These are phyloP conservation scores for Pampus argenteus DNA, from an alignment of 2,797 vertebrate species.

Conservation along the genomic window DNA sequence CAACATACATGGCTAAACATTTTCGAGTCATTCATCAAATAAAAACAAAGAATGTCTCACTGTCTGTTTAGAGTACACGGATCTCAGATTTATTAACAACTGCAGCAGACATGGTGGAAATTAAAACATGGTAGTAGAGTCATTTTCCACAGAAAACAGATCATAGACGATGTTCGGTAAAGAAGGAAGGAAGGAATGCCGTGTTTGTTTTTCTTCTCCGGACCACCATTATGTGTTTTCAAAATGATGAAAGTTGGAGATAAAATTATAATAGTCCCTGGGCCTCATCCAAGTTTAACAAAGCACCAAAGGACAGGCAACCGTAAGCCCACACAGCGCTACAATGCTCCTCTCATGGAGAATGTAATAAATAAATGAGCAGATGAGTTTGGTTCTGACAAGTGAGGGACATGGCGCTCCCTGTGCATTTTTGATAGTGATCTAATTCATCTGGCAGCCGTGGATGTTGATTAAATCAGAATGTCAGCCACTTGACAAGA, in stretches of 20 bases:
- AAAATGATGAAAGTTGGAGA: constrained; percentile 63
- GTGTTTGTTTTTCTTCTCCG: constrained; percentile 72
- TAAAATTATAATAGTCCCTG: constrained; percentile 64
- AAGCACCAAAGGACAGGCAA: constrained; percentile 67
- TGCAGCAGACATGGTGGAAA: constrained; percentile 35
- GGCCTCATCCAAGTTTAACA: constrained; percentile 76
- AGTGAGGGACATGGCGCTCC: constrained; percentile 85
- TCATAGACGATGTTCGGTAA: constrained; percentile 35
- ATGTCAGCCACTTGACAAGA: constrained; percentile 89
- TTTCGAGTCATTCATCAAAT: constrained; percentile 49
- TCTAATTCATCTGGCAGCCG: constrained; percentile 89
- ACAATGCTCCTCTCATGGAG: constrained; percentile 67
- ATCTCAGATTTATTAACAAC: constrained; percentile 50
- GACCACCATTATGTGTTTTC: constrained; percentile 72
- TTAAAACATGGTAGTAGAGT: constrained; percentile 43
- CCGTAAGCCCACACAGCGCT: constrained; percentile 65
- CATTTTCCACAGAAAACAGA: constrained; percentile 34
- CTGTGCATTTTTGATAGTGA: constrained; percentile 88
- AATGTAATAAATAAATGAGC: constrained; percentile 86
- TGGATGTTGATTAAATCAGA: constrained; percentile 90
- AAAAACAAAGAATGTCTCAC: constrained; percentile 44
- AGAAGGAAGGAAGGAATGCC: constrained; percentile 56
- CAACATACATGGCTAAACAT: constrained; percentile 47
- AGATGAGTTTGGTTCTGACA: constrained; percentile 86
- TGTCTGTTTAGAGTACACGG: constrained; percentile 20